These are phyloP conservation scores for Drosophila suboccidentalis DNA, from an alignment of 2,888 invertebrate genomes.

Conservation along the genomic window DNA sequence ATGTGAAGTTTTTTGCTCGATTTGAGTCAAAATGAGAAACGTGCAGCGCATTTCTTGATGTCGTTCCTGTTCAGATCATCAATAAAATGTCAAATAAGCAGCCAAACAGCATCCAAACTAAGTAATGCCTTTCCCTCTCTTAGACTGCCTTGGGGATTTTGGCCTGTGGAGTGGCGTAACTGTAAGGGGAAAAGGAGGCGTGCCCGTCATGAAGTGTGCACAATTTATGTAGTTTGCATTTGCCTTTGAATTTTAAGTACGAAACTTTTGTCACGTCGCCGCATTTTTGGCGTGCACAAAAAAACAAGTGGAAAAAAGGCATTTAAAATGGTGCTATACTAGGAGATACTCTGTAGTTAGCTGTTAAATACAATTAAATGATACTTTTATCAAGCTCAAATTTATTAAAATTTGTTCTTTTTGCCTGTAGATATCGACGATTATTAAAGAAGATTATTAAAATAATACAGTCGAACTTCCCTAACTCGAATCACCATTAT, in stretches of 20 bases:
- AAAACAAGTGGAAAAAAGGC: constrained; percentile 22
- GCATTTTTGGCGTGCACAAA: constrained; percentile 41
- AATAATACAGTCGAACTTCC: too few relatives aligned
- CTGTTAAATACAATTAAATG: neutral
- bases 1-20: constrained; percentile 38
- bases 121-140: constrained; percentile 23
- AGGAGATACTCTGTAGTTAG: neutral
- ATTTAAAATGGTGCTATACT: neutral
- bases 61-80: constrained; percentile 56
- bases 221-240: constrained; percentile 75
- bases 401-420: too few relatives aligned
- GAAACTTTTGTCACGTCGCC: constrained; percentile 63
- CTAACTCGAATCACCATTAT: too few relatives aligned
- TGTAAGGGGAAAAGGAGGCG: neutral
- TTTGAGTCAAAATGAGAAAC: constrained; percentile 77
- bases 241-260: constrained; percentile 63
- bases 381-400: too few relatives aligned
- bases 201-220: constrained; percentile 39
- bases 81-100: constrained; percentile 78
- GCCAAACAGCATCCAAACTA: constrained; percentile 37
- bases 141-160: neutral
- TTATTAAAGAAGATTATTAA: too few relatives aligned
- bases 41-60: constrained; percentile 68
- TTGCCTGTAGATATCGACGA: too few relatives aligned
- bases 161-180: neutral